These are phyloP conservation scores for Python bivittatus DNA, from an alignment of 2,113 vertebrate genomes.

Conservation along the genomic window DNA sequence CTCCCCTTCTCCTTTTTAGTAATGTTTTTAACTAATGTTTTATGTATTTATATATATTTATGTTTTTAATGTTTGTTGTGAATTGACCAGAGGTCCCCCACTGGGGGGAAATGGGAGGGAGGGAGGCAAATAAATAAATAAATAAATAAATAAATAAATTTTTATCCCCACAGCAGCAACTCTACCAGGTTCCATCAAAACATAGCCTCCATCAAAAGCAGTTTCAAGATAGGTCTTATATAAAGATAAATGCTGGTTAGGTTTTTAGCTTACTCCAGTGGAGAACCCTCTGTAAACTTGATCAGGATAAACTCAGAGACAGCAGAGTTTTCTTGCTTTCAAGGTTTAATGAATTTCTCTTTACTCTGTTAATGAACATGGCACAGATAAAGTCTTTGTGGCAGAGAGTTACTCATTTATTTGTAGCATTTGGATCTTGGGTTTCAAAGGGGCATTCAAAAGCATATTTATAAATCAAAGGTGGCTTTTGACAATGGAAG, in stretches of 20 bases:
- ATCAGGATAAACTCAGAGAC: background rate
- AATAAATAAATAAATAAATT: too few species aligned
- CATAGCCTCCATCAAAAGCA: too few species aligned
- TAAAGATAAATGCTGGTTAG: background rate
- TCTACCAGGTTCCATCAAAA: too few species aligned
- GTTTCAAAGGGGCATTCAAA: background rate
- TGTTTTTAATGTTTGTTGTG: too few species aligned
- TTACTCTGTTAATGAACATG: background rate
- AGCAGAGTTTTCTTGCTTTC: background rate
- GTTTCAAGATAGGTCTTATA: background rate
- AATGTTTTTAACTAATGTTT: too few species aligned
- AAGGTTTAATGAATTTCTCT: background rate
- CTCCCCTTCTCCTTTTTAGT: too few species aligned
- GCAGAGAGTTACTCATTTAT: background rate
- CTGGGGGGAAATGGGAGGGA: too few species aligned
- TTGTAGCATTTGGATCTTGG: background rate
- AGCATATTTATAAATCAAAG: background rate
- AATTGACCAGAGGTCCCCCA: too few species aligned
- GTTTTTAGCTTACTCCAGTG: background rate
- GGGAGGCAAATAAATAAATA: too few species aligned
- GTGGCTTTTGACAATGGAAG: background rate
- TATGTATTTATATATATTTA: too few species aligned
- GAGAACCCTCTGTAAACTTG: background rate
- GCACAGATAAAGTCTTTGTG: background rate
- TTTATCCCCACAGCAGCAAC: too few species aligned